These are phyloP conservation scores for Diaperis boleti DNA, from an alignment of 2,888 invertebrate species.

Conservation along the genomic window DNA sequence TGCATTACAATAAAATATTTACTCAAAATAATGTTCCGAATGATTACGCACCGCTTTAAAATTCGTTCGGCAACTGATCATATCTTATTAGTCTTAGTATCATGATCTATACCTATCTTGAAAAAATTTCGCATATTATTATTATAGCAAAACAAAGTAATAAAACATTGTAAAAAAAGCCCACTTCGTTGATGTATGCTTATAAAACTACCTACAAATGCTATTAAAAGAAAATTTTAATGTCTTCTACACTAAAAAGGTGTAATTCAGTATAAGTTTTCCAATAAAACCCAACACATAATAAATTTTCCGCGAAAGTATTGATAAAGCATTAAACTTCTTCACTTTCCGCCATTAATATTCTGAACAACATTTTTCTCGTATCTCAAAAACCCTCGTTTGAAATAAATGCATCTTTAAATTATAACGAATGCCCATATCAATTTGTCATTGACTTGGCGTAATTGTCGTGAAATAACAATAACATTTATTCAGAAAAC, in stretches of 20 bases:
- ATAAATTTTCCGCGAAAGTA: slow-evolving; percentile 24
- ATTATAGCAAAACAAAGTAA: no score
- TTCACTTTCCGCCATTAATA: slow-evolving; percentile 13
- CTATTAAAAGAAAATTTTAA: neutral
- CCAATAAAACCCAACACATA: slow-evolving; percentile 12
- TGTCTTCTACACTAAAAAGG: no score
- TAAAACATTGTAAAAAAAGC: no score
- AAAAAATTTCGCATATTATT: no score
- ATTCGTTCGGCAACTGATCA: no score
- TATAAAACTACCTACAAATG: no score
- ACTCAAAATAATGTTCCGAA: no score
- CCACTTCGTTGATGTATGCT: no score
- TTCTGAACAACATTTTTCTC: neutral
- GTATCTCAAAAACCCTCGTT: neutral
- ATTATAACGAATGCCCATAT: slow-evolving; percentile 30
- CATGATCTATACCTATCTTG: no score
- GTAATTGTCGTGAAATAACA: slow-evolving; percentile 34
- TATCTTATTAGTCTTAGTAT: no score
- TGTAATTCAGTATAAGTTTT: neutral
- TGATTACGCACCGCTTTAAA: no score
- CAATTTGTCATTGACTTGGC: slow-evolving; percentile 19
- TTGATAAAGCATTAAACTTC: slow-evolving; percentile 19
- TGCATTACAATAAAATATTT: no score
- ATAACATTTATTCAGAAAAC: slow-evolving; percentile 25
- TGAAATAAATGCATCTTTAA: slow-evolving; percentile 4